Conservation (phyloP, 1,140 invertebrate species). For the Reticulitermes speratus region DNA sequence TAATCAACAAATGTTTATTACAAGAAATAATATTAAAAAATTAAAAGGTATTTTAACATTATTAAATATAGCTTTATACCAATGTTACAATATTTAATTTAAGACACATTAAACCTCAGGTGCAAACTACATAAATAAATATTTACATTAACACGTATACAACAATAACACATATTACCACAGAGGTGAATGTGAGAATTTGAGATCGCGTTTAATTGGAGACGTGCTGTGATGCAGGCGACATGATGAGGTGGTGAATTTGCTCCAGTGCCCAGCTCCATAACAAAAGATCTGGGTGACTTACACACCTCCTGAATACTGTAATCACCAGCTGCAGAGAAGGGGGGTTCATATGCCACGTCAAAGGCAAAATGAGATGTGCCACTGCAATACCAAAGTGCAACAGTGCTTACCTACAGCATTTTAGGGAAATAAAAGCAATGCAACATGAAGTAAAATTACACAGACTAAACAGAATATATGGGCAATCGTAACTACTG, state of each 20-base stretch:
- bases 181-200: slow-evolving; percentile 15
- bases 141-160: background rate
- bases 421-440: background rate
- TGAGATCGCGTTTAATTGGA: slow-evolving; percentile 15
- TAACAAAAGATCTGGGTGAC: background rate
- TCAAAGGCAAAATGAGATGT: background rate
- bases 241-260: background rate
- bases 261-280: background rate
- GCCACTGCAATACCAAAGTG: background rate
- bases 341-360: background rate
- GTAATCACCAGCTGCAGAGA: background rate
- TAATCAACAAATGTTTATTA: background rate
- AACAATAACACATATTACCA: slow-evolving; percentile 2
- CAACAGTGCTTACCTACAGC: background rate
- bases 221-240: background rate
- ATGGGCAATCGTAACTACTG: too few relatives aligned
- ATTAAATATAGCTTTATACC: background rate
- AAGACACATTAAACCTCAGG: background rate
- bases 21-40: slow-evolving; percentile 4
- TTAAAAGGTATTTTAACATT: background rate
- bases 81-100: background rate
- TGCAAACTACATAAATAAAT: background rate
- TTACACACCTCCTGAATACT: background rate
- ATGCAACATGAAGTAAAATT: background rate
- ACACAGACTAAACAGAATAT: too few relatives aligned